Conservation (phyloP, 2,888 invertebrate genomes). For the Drosophila silvestris region DNA sequence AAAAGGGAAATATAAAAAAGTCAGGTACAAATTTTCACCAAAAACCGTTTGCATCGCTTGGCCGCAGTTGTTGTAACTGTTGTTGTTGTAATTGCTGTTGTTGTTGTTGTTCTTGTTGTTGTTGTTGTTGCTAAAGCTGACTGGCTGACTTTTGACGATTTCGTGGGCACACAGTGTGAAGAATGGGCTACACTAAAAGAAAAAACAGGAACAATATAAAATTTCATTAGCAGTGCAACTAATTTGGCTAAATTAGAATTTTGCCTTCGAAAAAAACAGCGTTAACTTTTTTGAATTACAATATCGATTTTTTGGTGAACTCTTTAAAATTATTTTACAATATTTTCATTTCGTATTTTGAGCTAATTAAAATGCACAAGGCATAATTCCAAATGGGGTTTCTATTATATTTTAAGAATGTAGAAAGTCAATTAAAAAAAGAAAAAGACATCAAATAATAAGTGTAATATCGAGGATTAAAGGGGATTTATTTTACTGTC, state of each 20-base stretch:
- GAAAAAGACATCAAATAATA: background rate
- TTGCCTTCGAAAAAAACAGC: background rate
- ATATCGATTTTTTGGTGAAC: background rate
- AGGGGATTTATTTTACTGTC: background rate
- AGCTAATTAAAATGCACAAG: background rate
- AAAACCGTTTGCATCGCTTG: conserved; percentile 73
- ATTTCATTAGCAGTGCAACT: background rate
- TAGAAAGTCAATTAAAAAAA: background rate
- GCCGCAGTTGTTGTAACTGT: conserved; percentile 55
- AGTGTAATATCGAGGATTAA: background rate
- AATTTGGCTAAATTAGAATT: background rate
- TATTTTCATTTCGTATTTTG: background rate
- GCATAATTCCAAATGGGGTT: too few relatives aligned
- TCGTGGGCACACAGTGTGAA: conserved; percentile 80
- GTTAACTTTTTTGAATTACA: background rate
- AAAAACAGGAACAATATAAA: background rate
- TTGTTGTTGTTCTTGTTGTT: conserved; percentile 27
- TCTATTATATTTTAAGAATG: background rate
- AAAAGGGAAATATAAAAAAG: conserved; percentile 79
- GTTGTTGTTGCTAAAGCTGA: conserved; percentile 54
- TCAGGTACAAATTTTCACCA: conserved; percentile 81
- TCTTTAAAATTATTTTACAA: background rate
- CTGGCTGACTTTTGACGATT: conserved; percentile 74
- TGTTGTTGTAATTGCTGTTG: conserved; percentile 26
- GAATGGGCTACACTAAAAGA: conserved; percentile 56